Conservation (phyloP, 2,113 vertebrate species). For the Tiliqua scincoides region DNA sequence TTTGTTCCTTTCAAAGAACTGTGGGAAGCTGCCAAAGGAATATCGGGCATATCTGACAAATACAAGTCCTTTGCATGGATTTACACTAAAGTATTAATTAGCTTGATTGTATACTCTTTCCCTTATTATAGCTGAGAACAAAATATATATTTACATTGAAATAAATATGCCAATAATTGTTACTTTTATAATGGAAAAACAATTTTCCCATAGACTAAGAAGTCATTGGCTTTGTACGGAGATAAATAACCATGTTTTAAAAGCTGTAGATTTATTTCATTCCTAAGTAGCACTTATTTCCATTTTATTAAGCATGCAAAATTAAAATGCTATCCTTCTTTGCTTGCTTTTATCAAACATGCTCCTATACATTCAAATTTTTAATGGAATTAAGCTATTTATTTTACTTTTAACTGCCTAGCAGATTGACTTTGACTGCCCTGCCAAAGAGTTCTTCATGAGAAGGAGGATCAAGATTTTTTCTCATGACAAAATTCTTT, state of each 20-base stretch:
- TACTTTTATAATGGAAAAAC: slow-evolving; percentile 3
- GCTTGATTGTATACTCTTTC: slow-evolving; percentile 33
- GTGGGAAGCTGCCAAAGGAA: slow-evolving; percentile 45
- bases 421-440: slow-evolving; percentile 28
- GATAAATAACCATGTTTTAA: neutral
- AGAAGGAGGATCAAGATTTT: slow-evolving; percentile 16
- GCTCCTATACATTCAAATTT: slow-evolving; percentile 30
- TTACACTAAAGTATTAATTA: slow-evolving; percentile 48
- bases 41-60: slow-evolving; percentile 35
- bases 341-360: slow-evolving; percentile 45
- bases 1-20: slow-evolving; percentile 61
- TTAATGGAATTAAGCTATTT: slow-evolving; percentile 8
- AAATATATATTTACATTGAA: slow-evolving; percentile 10
- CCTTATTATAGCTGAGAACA: slow-evolving; percentile 55
- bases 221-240: neutral
- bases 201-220: neutral
- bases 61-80: slow-evolving; percentile 18
- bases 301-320: slow-evolving; percentile 63
- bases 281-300: slow-evolving; percentile 52
- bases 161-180: slow-evolving; percentile 13
- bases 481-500: slow-evolving; percentile 33
- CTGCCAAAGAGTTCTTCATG: neutral
- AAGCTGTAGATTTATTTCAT: slow-evolving; percentile 45
- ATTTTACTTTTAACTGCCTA: neutral
- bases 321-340: slow-evolving; percentile 37